Evolutionary conservation across 2,113 vertebrate genomes (phyloP).

Genomic region (Mus musculus): GRCm39 chr9:40647001-40647500

Average conservation of each 20-base stretch:
- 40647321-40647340: neutral
- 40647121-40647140: neutral
- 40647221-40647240: neutral
- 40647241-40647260: neutral
- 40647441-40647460: neutral
- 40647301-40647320: neutral
- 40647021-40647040: slow-evolving; percentile 30
- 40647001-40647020: neutral
- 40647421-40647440: neutral
- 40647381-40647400: no score
- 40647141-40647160: neutral
- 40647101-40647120: neutral
- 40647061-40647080: neutral
- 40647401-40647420: neutral
- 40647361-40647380: neutral
- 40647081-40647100: neutral
- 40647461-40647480: neutral
- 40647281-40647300: neutral
- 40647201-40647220: neutral
- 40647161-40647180: no score
- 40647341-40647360: neutral
- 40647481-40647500: neutral
- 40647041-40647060: neutral
- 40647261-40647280: neutral
- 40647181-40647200: neutral